Percentiles rank a stretch among this genome's conserved stretches.
These are phyloP conservation scores for Merodon equestris DNA, from an alignment of 2,888 invertebrate genomes.

Conservation along the genomic window DNA sequence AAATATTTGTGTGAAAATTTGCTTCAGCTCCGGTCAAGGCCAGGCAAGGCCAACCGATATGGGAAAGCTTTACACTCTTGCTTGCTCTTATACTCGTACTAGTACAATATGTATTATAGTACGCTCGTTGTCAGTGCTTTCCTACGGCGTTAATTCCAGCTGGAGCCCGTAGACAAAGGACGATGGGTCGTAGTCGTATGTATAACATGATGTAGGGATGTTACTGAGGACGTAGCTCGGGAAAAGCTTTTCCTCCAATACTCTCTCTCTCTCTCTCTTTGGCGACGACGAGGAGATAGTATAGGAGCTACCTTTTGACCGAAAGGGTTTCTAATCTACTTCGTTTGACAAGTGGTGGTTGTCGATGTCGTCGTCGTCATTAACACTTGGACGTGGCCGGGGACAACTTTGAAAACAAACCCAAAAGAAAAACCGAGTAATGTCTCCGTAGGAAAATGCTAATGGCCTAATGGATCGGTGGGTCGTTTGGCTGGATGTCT, in stretches of 20 bases:
- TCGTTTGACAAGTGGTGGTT: slow-evolving; percentile 12
- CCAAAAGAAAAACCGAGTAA: slow-evolving; percentile 52
- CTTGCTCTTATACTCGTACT: too few relatives aligned
- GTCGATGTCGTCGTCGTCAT: slow-evolving; percentile 34
- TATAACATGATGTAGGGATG: slow-evolving; percentile 43
- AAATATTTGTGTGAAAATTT: slow-evolving; percentile 64
- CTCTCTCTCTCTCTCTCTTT: too few relatives aligned
- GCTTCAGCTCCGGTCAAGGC: slow-evolving; percentile 74
- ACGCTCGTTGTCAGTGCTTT: too few relatives aligned
- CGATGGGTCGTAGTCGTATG: background rate
- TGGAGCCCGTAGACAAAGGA: slow-evolving; percentile 7
- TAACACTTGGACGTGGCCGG: slow-evolving; percentile 36
- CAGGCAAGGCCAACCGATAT: slow-evolving; percentile 73
- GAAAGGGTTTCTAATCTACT: background rate
- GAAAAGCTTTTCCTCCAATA: too few relatives aligned
- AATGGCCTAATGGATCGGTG: slow-evolving; percentile 2
- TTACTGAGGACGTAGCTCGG: slow-evolving; percentile 23
- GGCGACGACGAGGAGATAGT: too few relatives aligned
- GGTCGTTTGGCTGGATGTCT: slow-evolving; percentile 4
- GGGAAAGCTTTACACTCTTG: slow-evolving; percentile 29
- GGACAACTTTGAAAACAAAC: slow-evolving; percentile 19
- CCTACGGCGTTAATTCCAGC: too few relatives aligned
- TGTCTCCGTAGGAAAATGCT: slow-evolving; percentile 16
- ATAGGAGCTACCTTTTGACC: too few relatives aligned
- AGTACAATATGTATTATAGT: too few relatives aligned